phyloP scores from a whole-genome alignment of 2,888 invertebrate genomes.

The Graphium colonna region DNA sequence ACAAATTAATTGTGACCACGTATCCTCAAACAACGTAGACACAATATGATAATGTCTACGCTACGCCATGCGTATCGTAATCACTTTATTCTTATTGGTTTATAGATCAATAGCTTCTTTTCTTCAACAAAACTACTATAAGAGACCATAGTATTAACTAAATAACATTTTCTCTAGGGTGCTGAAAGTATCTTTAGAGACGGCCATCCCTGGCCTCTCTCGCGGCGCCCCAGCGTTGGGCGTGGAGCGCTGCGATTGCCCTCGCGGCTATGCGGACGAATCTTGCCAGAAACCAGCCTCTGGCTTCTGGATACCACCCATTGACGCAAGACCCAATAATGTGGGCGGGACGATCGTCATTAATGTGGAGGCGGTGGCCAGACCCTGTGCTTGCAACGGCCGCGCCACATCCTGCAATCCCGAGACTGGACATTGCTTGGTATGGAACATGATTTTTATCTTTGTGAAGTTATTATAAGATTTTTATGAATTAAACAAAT shows the following conservation, averaged over 20 bases:
- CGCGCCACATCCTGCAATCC: constrained; percentile 88
- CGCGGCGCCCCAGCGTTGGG: constrained; percentile 87
- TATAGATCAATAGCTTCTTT: no score
- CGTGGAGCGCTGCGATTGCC: constrained; percentile 93
- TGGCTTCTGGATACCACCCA: constrained; percentile 88
- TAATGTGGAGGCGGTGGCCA: constrained; percentile 88
- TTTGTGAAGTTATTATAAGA: no score
- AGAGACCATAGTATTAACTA: no score
- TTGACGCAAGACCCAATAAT: constrained; percentile 54
- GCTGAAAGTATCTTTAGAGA: constrained; percentile 90
- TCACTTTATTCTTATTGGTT: no score
- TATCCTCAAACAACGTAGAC: no score
- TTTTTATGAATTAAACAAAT: no score
- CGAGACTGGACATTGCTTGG: constrained; percentile 92
- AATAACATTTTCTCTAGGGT: constrained; percentile 51
- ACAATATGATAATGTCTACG: no score
- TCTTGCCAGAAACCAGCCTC: constrained; percentile 94
- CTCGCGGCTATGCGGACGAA: constrained; percentile 87
- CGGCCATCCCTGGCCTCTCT: constrained; percentile 85
- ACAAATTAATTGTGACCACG: no score
- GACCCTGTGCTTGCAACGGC: constrained; percentile 90
- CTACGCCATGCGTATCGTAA: no score
- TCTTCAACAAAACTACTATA: no score
- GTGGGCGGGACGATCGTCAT: constrained; percentile 86
- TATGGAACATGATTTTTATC: no score